Evolutionary conservation across 2,113 vertebrate genomes (phyloP).

Genomic region (Mustela lutreola): DNA sequence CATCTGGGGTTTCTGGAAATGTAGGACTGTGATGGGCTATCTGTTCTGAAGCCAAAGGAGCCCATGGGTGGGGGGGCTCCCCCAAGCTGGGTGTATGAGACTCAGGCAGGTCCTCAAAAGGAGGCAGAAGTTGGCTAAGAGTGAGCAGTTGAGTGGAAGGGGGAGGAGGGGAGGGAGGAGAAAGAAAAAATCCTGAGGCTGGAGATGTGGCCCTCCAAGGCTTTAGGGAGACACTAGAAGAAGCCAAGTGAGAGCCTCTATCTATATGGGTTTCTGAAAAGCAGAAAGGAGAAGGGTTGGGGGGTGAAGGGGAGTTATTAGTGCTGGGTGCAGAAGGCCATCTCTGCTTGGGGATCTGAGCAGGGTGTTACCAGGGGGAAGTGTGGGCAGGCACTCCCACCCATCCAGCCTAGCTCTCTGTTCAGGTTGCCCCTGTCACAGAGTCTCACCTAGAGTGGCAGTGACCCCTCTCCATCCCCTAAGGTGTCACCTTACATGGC

Average conservation of each 20-base stretch:
- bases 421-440: constrained; percentile 59
- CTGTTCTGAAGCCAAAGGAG: constrained; percentile 49
- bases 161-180: constrained; percentile 73
- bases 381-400: constrained; percentile 33
- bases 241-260: constrained; percentile 67
- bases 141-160: constrained; percentile 55
- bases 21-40: neutral
- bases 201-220: constrained; percentile 80
- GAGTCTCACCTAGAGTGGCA: constrained; percentile 68
- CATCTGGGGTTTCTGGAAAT: constrained; percentile 13
- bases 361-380: neutral
- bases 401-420: neutral
- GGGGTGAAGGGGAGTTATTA: neutral
- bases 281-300: constrained; percentile 40
- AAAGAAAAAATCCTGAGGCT: constrained; percentile 26
- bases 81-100: neutral
- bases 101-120: constrained; percentile 51
- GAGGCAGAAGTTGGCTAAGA: constrained; percentile 64
- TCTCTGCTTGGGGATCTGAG: neutral
- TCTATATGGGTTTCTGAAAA: constrained; percentile 66
- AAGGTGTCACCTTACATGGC: constrained; percentile 78
- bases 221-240: constrained; percentile 77
- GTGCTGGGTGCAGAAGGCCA: neutral
- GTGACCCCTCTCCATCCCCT: neutral
- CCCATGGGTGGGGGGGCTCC: neutral